phyloP scores from a whole-genome alignment of 2,888 invertebrate species.

The Hetaerina titia region DNA sequence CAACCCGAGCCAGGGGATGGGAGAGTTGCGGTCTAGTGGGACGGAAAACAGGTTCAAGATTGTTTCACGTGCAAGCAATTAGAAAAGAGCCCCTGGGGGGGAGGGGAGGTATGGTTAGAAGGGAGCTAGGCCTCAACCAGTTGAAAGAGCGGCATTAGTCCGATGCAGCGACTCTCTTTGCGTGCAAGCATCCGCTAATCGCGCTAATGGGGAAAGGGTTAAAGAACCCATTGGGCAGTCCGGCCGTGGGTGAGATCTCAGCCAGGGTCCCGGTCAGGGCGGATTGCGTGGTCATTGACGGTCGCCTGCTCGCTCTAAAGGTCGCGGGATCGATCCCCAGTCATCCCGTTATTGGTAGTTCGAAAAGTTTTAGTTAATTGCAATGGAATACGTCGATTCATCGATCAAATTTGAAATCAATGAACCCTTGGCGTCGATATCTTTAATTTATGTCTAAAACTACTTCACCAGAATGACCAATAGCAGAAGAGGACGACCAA shows the following conservation, averaged over 20 bases:
- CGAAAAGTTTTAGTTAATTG: too few species aligned
- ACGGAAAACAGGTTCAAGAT: constrained; percentile 47
- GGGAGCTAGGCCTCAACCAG: neutral
- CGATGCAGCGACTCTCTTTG: constrained; percentile 10
- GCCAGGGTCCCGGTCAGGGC: neutral
- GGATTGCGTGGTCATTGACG: too few species aligned
- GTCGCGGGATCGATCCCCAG: too few species aligned
- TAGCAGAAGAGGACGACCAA: too few species aligned
- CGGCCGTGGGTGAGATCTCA: constrained; percentile 10
- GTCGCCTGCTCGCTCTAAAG: too few species aligned
- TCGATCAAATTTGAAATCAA: too few species aligned
- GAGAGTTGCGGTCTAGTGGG: constrained; percentile 29
- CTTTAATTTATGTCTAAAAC: too few species aligned
- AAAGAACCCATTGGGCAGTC: constrained; percentile 8
- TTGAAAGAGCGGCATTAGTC: neutral
- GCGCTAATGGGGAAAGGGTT: constrained; percentile 18
- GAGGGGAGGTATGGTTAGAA: neutral
- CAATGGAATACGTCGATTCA: too few species aligned
- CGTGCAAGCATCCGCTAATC: constrained; percentile 34
- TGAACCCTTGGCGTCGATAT: too few species aligned
- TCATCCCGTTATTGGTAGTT: too few species aligned
- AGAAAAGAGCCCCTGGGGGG: neutral
- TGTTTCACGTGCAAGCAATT: constrained; percentile 57
- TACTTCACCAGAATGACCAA: too few species aligned
- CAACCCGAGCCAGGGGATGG: constrained; percentile 4